phyloP scores from a whole-genome alignment of 2,113 vertebrate species.

The Syrmaticus mikado region DNA sequence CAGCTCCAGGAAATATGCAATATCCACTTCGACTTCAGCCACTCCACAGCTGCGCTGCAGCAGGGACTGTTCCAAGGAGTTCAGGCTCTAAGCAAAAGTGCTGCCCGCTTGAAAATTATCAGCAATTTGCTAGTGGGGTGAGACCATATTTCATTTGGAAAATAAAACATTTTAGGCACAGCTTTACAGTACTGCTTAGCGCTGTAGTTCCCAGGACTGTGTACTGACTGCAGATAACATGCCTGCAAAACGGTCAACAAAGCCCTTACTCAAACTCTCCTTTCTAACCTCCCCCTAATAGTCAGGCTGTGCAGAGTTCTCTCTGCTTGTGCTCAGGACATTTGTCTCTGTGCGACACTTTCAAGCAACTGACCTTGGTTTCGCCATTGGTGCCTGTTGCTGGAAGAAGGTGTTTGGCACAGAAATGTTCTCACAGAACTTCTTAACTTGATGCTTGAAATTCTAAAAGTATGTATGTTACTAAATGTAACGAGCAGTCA shows the following conservation, averaged over 20 bases:
- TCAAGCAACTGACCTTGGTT: not conserved
- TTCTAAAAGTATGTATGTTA: not conserved
- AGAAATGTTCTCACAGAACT: not conserved
- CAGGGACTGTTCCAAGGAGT: slow-evolving; percentile 65
- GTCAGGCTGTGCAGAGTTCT: not conserved
- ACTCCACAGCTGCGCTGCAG: slow-evolving; percentile 66
- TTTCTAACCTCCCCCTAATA: not conserved
- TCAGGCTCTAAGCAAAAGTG: slow-evolving; percentile 58
- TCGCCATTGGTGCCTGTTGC: not conserved
- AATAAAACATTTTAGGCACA: not conserved
- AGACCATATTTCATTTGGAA: slow-evolving; percentile 35
- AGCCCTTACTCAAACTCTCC: not conserved
- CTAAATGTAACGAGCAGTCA: not conserved
- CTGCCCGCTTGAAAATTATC: slow-evolving; percentile 56
- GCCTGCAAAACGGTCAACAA: not conserved
- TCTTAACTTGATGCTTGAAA: not conserved
- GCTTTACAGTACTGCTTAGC: not conserved
- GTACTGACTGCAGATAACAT: not conserved
- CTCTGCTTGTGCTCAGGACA: not conserved
- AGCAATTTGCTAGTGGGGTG: slow-evolving; percentile 74
- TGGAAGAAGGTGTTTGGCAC: not conserved
- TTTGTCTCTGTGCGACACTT: not conserved
- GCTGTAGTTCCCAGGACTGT: not conserved
- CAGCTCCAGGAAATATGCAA: slow-evolving; percentile 86
- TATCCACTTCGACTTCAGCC: slow-evolving; percentile 83